Evolutionary conservation across 2,797 vertebrate species (phyloP), one percentile per base, ranked within the genome.

Genomic region (Dendrocincla fuliginosa): DNA sequence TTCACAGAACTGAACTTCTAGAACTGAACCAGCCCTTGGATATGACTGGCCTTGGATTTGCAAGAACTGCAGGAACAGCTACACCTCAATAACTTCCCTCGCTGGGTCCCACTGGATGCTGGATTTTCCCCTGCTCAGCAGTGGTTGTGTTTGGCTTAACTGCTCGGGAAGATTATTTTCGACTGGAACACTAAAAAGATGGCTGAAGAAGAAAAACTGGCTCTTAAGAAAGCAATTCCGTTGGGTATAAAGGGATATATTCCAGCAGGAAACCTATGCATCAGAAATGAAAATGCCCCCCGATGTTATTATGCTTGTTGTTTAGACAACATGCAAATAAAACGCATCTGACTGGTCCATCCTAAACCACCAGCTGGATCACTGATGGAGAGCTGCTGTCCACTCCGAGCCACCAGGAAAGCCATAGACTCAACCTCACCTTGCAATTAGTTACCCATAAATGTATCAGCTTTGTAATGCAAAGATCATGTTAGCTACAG

Each of bases 251-350:
- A 91, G 37, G 61, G 74, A 59, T 74, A 74, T 49, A 50, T 83
- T 87, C 90, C 79, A 89, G 57, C 90, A 77, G 84, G 27, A 78
- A 76, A 93, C 71, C 56, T 77, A 91, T 89, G 93, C 78, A 85
- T 52, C 74, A 89, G 64, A 96, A 97, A 93, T 83, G 78, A 89
- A 90, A 94, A 61, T 12, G 25, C n/a, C 41, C 37, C 22, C 67
- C 23, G 23, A 91, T 73, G 18, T 75, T 89, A 44, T 42, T n/a
- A 76, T 13, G 35, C 37, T 30, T 55, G 27, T 59, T 83, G 50
- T 74, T 96, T 92, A 84, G 71, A 55, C 23, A 90, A 39, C 35
- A 70, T 17, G n/a, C 84, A 95, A 87, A 92, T 95, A 96, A 96
- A 92, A 91, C 16, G 50, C 13, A 56, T 88, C 93, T 97, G 94